Conservation (phyloP, 2,888 invertebrate species). For the Philhelius pedissequus region DNA sequence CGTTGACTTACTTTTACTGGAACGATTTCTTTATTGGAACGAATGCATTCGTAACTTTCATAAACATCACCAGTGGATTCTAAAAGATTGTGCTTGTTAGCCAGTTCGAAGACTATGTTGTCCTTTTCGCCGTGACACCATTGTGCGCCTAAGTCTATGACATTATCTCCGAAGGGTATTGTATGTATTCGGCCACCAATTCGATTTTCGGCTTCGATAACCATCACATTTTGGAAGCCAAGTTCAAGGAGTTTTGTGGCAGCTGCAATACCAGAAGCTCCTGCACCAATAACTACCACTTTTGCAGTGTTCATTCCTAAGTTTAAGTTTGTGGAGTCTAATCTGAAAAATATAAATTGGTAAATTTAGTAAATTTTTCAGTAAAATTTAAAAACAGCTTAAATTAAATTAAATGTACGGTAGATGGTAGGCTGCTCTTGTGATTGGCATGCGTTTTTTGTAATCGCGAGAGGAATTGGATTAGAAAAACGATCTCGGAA, state of each 20-base stretch:
- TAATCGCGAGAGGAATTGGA: too few species aligned
- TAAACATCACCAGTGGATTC: slow-evolving; percentile 76
- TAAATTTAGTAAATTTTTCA: too few species aligned
- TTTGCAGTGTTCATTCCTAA: slow-evolving; percentile 70
- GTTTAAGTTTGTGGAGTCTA: background rate
- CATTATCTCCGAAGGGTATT: slow-evolving; percentile 80
- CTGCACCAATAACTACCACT: slow-evolving; percentile 78
- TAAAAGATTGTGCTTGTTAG: slow-evolving; percentile 74
- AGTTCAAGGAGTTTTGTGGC: slow-evolving; percentile 78
- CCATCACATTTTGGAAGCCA: slow-evolving; percentile 80
- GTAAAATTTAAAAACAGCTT: too few species aligned
- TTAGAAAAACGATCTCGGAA: too few species aligned
- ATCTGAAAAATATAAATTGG: background rate
- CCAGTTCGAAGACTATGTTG: slow-evolving; percentile 76
- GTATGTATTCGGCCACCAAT: slow-evolving; percentile 84
- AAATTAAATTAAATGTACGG: too few species aligned
- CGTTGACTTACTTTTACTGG: slow-evolving; percentile 76
- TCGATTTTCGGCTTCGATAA: slow-evolving; percentile 83
- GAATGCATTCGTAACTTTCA: slow-evolving; percentile 75
- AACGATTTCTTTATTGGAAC: slow-evolving; percentile 77
- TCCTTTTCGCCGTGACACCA: slow-evolving; percentile 79
- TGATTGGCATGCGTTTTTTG: too few species aligned
- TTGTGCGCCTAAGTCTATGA: slow-evolving; percentile 78
- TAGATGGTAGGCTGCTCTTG: too few species aligned
- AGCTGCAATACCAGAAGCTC: slow-evolving; percentile 79